phyloP scores from a whole-genome alignment of 2,113 vertebrate species.

The Cyprinus carpio region DNA sequence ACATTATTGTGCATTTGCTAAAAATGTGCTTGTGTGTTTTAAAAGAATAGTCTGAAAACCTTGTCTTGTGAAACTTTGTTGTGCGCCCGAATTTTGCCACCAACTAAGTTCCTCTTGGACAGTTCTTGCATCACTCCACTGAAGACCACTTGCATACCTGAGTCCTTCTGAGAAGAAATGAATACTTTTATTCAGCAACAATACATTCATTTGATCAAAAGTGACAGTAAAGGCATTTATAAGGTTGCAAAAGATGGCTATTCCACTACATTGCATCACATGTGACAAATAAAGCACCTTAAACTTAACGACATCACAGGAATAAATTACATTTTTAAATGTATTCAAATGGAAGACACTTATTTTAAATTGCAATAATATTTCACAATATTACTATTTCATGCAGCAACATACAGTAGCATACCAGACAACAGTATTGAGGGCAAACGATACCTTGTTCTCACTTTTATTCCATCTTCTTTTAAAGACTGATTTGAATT shows the following conservation, averaged over 20 bases:
- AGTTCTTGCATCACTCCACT: constrained; percentile 56
- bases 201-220: neutral
- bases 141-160: constrained; percentile 24
- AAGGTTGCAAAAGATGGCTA: no score
- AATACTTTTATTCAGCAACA: no score
- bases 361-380: no score
- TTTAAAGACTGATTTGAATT: neutral
- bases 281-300: neutral
- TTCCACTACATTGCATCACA: neutral
- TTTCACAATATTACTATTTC: no score
- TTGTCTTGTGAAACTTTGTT: constrained; percentile 9
- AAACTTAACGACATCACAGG: no score
- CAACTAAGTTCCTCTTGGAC: constrained; percentile 50
- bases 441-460: constrained; percentile 31
- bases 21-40: neutral
- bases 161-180: constrained; percentile 30
- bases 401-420: no score
- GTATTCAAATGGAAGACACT: no score
- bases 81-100: neutral
- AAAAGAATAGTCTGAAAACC: constrained; percentile 26
- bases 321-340: no score
- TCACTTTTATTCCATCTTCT: constrained; percentile 5
- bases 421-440: neutral
- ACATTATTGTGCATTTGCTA: neutral
- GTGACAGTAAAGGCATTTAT: no score